Percentiles rank a stretch among this genome's conserved stretches.
These are phyloP conservation scores for Columba guinea DNA, from an alignment of 2,797 vertebrate genomes.

Conservation along the genomic window DNA sequence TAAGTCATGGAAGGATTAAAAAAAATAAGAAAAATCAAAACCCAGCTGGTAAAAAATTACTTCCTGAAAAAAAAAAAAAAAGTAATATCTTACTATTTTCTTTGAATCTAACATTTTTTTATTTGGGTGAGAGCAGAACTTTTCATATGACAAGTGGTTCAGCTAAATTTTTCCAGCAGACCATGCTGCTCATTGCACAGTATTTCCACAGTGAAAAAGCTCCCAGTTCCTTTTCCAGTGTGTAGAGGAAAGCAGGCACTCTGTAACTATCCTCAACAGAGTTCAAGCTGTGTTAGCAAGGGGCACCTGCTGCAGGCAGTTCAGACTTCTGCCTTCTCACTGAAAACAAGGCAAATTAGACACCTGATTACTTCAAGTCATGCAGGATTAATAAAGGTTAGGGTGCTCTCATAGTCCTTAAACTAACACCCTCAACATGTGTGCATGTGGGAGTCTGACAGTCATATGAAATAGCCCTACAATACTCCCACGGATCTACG, in stretches of 20 bases:
- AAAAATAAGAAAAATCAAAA: background rate
- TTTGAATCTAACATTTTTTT: constrained; percentile 28
- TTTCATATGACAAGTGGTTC: background rate
- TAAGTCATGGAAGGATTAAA: background rate
- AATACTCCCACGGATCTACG: background rate
- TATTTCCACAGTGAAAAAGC: background rate
- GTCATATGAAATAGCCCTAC: background rate
- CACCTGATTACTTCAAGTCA: background rate
- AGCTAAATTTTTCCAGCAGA: constrained; percentile 37
- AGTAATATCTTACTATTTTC: background rate
- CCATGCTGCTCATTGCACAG: background rate
- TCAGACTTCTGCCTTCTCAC: background rate
- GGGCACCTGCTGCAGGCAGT: background rate
- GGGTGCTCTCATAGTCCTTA: background rate
- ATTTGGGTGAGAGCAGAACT: constrained; percentile 16
- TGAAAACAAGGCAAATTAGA: background rate
- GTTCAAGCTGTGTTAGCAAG: background rate
- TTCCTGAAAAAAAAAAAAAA: background rate
- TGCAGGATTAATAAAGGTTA: background rate
- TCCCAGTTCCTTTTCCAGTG: background rate
- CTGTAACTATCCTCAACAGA: background rate
- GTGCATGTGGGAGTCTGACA: background rate
- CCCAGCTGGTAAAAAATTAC: background rate
- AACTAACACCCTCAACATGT: background rate
- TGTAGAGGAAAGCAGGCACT: background rate